phyloP scores from a whole-genome alignment of 2,113 vertebrate genomes.

The Balaeniceps rex region DNA sequence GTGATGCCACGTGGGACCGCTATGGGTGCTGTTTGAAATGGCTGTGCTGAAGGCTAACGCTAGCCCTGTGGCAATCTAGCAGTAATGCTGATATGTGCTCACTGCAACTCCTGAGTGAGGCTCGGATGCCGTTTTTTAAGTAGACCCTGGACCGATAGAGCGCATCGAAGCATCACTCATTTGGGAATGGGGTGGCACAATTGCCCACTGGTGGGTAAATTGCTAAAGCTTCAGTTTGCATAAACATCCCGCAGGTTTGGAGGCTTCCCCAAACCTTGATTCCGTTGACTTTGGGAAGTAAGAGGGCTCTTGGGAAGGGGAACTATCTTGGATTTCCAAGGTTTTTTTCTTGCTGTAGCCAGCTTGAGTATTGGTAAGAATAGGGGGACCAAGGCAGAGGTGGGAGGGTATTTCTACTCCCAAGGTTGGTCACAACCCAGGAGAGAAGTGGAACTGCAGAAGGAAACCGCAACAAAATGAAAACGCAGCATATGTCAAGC shows the following conservation, averaged over 20 bases:
- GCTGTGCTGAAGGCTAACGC: not conserved
- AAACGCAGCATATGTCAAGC: not conserved
- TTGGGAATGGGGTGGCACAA: not conserved
- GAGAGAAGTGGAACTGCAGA: not conserved
- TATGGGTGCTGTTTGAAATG: not conserved
- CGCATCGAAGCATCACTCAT: not conserved
- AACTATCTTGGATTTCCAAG: not conserved
- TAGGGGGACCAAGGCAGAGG: not conserved
- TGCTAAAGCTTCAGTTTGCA: slow-evolving; percentile 28
- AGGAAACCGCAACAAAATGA: not conserved
- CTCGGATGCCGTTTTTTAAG: not conserved
- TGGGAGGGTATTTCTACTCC: not conserved
- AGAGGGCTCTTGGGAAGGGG: not conserved
- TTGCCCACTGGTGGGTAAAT: not conserved
- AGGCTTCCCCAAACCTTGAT: not conserved
- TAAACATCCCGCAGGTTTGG: not conserved
- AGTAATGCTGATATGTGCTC: not conserved
- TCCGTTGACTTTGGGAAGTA: not conserved
- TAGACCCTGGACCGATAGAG: not conserved
- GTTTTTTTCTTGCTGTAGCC: not conserved
- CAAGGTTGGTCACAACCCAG: not conserved
- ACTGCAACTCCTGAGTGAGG: not conserved
- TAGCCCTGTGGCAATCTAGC: rapidly evolving
- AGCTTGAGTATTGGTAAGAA: not conserved
- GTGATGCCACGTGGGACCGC: not conserved